These are phyloP conservation scores for Dissostichus mawsoni DNA, from an alignment of 2,113 vertebrate species.

Conservation along the genomic window DNA sequence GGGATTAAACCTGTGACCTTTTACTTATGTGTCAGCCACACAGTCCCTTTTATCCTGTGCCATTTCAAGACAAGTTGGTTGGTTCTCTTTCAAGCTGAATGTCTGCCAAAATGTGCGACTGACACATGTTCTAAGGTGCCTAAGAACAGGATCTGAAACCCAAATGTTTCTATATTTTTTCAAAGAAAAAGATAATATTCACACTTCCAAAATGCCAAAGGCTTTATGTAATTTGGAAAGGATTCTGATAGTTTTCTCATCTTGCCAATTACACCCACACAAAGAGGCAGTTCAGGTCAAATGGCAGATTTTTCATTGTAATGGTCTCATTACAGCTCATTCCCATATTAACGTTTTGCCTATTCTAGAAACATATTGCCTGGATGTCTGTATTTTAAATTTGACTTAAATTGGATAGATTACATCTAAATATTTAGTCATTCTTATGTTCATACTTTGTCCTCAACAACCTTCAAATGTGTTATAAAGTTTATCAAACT, in stretches of 20 bases:
- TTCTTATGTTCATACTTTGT: not conserved
- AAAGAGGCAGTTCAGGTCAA: conserved; percentile 32
- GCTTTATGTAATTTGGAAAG: conserved; percentile 16
- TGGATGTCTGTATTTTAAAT: not conserved
- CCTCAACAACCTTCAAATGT: not conserved
- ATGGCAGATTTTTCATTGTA: not conserved
- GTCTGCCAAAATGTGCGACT: not conserved
- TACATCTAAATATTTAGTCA: not conserved
- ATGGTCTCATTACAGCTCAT: not conserved
- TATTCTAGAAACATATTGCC: no score
- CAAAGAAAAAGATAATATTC: not conserved
- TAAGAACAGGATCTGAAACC: not conserved
- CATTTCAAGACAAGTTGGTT: not conserved
- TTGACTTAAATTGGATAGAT: not conserved
- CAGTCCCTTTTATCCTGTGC: not conserved
- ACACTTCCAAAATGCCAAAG: conserved; percentile 35
- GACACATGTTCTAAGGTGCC: not conserved
- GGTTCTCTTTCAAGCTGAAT: not conserved
- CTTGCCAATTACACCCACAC: conserved; percentile 32
- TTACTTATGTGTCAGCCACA: not conserved
- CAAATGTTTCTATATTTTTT: not conserved
- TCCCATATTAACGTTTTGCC: not conserved
- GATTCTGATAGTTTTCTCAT: conserved; percentile 1
- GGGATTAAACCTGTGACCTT: conserved; percentile 2
- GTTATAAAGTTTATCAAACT: not conserved